Percentiles rank a stretch among this genome's conserved stretches.
These are phyloP conservation scores for Poeciliopsis retropinna DNA, from an alignment of 2,113 vertebrate genomes.

Conservation along the genomic window DNA sequence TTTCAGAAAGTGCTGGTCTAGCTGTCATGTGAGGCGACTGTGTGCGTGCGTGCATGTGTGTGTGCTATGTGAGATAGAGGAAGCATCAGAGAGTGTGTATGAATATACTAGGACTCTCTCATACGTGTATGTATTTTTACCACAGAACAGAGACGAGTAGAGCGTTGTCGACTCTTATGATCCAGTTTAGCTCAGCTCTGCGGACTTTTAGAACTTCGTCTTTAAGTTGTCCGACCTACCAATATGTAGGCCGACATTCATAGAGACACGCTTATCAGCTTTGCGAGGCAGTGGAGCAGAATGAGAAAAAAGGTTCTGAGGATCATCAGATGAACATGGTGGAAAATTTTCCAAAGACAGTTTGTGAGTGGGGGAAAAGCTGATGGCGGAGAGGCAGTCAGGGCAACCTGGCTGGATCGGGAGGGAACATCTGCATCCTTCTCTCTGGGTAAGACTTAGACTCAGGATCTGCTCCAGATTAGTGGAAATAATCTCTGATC, in stretches of 20 bases:
- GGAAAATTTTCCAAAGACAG: slow-evolving; percentile 7
- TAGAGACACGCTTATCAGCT: neutral
- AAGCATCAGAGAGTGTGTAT: slow-evolving; percentile 50
- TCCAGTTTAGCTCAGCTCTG: slow-evolving; percentile 5
- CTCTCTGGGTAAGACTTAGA: slow-evolving; percentile 77
- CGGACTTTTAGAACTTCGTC: neutral
- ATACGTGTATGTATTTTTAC: slow-evolving; percentile 1
- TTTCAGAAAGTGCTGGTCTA: slow-evolving; percentile 77
- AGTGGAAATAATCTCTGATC: neutral
- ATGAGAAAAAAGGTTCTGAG: slow-evolving; percentile 39
- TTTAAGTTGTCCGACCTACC: neutral
- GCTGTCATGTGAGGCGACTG: slow-evolving; percentile 68
- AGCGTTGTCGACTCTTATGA: slow-evolving; percentile 31
- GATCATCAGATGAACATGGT: slow-evolving; percentile 37
- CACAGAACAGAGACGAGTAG: slow-evolving; percentile 23
- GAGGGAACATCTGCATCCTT: slow-evolving; percentile 63
- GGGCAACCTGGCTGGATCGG: slow-evolving; percentile 45
- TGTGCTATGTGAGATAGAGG: slow-evolving; percentile 41
- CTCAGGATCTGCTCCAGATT: neutral
- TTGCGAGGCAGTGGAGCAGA: slow-evolving; percentile 6
- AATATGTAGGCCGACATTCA: slow-evolving; percentile 31
- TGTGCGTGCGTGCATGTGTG: slow-evolving; percentile 2
- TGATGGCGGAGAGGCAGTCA: slow-evolving; percentile 68
- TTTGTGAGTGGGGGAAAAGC: slow-evolving; percentile 11
- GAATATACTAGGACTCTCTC: slow-evolving; percentile 74